Evolutionary conservation across 2,113 vertebrate species (phyloP), one percentile per base, ranked within the genome.

Genomic region (Rafetus swinhoei): DNA sequence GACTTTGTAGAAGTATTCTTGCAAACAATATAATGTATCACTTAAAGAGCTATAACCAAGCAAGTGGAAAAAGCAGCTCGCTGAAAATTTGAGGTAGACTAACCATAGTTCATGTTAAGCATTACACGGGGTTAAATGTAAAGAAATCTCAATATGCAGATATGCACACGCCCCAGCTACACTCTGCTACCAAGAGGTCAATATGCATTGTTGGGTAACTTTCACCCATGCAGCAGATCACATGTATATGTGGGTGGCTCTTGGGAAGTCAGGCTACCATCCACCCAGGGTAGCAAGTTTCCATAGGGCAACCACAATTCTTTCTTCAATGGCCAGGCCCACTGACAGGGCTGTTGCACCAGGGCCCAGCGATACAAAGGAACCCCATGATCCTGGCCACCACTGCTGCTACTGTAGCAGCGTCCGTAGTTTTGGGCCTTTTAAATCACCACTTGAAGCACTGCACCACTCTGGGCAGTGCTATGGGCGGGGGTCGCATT

Each of bases 1-100:
- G 92, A 95, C 88, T 88, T 90, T 82, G 95, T 96, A 92, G 94
- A 95, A 96, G 89, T 87, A 95, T 93, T 95, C 96, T 96, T 95
- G 97, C 96, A 95, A 95, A 95, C 69, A 93, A 95, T 94, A 93
- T 97, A 97, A 97, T 97, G 96, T 95, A 96, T 97, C 94, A 89
- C 95, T 97, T 97, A 97, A 97, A 95, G 95, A 95, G 95, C 95
- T 91, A 96, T 97, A 97, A 97, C 87, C 95, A 96, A 94, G 95
- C 92, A 90, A 97, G 95, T 96, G 96, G 97, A 97, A 97, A 97
- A 97, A 90, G 93, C 93, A 93, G 92, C 90, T 90, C 32, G n/a
- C 87, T 12, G 69, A 16, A 84, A 59, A 80, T 85, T 88, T 81
- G 79, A 96, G 81, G 77, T 18, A 53, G 89, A 94, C 79, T 59